Conservation (phyloP, 2,797 vertebrate species). For the Furcifer pardalis region DNA sequence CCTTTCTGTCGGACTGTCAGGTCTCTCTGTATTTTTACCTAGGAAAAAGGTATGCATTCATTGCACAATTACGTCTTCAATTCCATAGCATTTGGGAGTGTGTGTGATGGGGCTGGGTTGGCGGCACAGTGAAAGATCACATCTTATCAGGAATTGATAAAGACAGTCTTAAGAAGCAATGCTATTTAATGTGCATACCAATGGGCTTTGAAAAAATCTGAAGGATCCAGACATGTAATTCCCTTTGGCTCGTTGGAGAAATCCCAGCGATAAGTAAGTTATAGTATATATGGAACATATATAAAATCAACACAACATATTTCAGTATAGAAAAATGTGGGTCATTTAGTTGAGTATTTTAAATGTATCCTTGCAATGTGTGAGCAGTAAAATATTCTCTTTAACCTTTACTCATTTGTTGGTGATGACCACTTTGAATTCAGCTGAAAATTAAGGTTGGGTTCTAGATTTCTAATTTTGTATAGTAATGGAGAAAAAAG, state of each 20-base stretch:
- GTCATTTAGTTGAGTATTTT: background rate
- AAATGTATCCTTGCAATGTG: background rate
- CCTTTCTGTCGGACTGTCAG: background rate
- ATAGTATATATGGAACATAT: background rate
- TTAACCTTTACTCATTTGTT: background rate
- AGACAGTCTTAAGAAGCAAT: slow-evolving; percentile 6
- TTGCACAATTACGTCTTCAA: background rate
- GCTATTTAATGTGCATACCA: slow-evolving; percentile 2
- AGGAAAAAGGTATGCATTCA: background rate
- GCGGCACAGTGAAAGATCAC: background rate
- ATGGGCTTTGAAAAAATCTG: background rate
- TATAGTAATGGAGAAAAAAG: background rate
- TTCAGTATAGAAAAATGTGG: background rate
- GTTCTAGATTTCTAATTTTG: background rate
- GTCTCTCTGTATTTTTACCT: background rate
- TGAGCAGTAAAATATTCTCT: background rate
- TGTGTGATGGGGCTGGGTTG: background rate
- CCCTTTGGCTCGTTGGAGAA: slow-evolving; percentile 1
- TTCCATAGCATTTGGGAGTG: background rate
- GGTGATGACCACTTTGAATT: background rate
- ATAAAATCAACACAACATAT: background rate
- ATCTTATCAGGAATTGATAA: slow-evolving; percentile 19
- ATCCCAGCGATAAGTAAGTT: background rate
- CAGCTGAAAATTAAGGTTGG: too few relatives aligned
- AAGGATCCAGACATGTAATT: slow-evolving; percentile 1